phyloP scores from a whole-genome alignment of 2,113 vertebrate genomes.

The Calidris pugnax region DNA sequence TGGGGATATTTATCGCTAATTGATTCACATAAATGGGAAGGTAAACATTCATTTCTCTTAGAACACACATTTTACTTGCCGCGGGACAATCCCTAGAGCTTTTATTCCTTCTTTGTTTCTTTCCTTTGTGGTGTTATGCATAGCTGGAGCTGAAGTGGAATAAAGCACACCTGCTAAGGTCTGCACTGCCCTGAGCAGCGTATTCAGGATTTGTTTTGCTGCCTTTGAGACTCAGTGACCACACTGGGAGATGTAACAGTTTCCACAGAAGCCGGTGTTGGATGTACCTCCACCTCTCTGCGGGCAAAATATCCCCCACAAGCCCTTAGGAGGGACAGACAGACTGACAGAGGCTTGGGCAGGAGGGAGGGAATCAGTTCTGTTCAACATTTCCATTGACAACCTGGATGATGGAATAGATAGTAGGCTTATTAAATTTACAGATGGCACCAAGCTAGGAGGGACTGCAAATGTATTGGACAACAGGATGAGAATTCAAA shows the following conservation, averaged over 20 bases:
- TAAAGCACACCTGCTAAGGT: background rate
- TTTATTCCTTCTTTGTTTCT: background rate
- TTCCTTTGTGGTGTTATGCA: background rate
- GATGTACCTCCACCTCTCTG: background rate
- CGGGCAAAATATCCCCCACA: background rate
- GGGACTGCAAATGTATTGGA: background rate
- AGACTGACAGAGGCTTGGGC: background rate
- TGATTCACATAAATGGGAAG: conserved; percentile 21
- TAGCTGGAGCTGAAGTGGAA: background rate
- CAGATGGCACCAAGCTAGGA: background rate
- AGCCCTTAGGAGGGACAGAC: background rate
- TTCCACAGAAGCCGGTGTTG: background rate
- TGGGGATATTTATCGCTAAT: conserved; percentile 34
- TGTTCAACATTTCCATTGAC: background rate
- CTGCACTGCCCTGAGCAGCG: background rate
- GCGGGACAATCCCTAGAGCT: background rate
- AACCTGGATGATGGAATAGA: background rate
- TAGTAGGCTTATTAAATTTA: background rate
- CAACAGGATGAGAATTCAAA: conserved; percentile 16
- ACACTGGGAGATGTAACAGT: background rate
- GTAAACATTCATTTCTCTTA: conserved; percentile 50
- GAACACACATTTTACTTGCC: background rate
- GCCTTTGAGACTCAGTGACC: background rate
- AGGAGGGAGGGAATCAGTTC: background rate
- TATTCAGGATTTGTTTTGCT: background rate